Evolutionary conservation across 53 echinoderm and acorn worm genomes (phyloP).

Genomic region (Antedon mediterranea): DNA sequence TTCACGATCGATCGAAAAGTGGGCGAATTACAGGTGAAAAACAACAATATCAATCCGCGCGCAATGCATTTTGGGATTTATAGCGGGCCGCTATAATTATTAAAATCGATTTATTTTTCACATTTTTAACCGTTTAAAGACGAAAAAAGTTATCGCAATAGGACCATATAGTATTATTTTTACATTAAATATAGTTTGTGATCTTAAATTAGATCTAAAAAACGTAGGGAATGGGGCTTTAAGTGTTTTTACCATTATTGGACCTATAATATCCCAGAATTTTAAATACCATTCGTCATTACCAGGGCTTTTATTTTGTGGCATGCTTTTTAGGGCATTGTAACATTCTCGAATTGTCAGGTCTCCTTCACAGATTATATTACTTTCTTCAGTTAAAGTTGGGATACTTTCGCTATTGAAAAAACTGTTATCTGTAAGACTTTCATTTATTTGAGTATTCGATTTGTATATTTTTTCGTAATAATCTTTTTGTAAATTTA

Average conservation of each 20-base stretch:
- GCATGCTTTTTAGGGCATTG: background rate
- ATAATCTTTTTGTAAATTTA: background rate
- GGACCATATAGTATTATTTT: too few species aligned
- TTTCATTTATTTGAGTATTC: background rate
- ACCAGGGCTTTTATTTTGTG: conserved; percentile 7
- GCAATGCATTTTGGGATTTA: too few species aligned
- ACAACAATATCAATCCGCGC: too few species aligned
- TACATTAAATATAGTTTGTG: too few species aligned
- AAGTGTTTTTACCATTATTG: background rate
- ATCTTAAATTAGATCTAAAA: too few species aligned
- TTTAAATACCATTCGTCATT: background rate
- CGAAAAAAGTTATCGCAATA: too few species aligned
- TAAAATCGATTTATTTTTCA: too few species aligned
- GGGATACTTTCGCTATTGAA: background rate
- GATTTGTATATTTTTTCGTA: background rate
- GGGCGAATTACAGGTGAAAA: too few species aligned
- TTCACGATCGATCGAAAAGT: too few species aligned
- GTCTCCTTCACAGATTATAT: background rate
- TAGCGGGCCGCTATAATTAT: too few species aligned
- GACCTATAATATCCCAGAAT: background rate
- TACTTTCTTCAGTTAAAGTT: background rate
- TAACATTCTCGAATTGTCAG: background rate
- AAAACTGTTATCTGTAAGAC: background rate
- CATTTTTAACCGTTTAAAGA: too few species aligned
- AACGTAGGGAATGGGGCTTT: too few species aligned